Conservation (phyloP, 2,888 invertebrate species). For the Stenolophus ochropezus region DNA sequence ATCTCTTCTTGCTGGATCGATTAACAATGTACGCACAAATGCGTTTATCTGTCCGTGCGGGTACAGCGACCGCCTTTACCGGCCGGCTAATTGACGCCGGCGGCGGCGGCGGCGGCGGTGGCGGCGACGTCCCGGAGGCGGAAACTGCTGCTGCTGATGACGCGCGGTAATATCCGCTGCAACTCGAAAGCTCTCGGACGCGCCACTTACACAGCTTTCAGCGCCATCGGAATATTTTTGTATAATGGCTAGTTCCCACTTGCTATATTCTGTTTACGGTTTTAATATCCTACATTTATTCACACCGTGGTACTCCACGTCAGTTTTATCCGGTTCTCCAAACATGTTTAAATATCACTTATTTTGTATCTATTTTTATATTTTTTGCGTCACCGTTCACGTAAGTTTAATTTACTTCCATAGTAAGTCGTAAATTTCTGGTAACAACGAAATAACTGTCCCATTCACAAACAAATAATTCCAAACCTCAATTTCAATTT, state of each 20-base stretch:
- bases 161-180: constrained; percentile 50
- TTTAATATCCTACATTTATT: not conserved
- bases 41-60: constrained; percentile 39
- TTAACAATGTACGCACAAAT: constrained; percentile 52
- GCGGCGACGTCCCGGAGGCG: constrained; percentile 30
- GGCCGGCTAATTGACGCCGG: constrained; percentile 40
- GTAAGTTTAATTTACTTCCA: too few relatives aligned
- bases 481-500: too few relatives aligned
- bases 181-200: constrained; percentile 47
- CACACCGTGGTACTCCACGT: not conserved
- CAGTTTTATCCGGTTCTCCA: too few relatives aligned
- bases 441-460: too few relatives aligned
- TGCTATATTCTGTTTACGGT: not conserved
- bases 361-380: too few relatives aligned
- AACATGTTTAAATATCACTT: too few relatives aligned
- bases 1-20: constrained; percentile 26
- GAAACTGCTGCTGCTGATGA: constrained; percentile 43
- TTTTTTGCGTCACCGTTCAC: too few relatives aligned
- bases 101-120: constrained; percentile 7
- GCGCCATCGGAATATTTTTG: constrained; percentile 6
- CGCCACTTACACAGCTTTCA: constrained; percentile 31
- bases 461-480: too few relatives aligned
- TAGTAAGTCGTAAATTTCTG: too few relatives aligned
- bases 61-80: constrained; percentile 47
- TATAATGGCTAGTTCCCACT: not conserved